Base-by-base conservation (phyloP, 2,113 vertebrate genomes). In the Melanocharis versteri region DNA sequence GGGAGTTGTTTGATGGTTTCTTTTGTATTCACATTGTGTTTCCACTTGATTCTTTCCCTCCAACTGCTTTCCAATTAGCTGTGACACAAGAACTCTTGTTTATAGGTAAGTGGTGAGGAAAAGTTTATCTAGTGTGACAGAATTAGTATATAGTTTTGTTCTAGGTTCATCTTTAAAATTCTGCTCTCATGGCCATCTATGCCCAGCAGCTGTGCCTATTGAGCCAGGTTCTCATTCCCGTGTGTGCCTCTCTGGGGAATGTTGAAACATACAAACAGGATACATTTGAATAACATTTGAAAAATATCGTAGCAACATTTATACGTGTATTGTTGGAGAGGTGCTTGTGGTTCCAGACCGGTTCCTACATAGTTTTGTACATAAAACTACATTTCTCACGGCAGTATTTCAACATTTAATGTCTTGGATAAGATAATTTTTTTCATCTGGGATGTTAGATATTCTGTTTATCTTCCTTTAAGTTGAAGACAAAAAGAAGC, bases 131-230 rank as follows among this genome's bases (percentile, higher is more conserved):
- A 89, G 69, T 71, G 45, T 89, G 95, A 90, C 89, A 97, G 94
- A 97, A 97, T 96, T 62, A 93, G 95, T 90, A 72, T 95, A 90
- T 60, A 78, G 72, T 93, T 95, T 81, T 90, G 75, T 83, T 96
- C 91, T 93, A 78, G 72, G 88, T 94, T 96, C 24, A 75, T 95
- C 92, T 97, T 95, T 78, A 94, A 96, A 95, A 95, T 96, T 96
- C 80, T 92, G 51, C 50, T 96, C 60, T 93, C 69, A 45, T 94
- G 95, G 58, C 80, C 94, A 50, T 48, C 83, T 94, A 62, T 82
- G 92, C 82, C 73, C 94, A 94, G 83, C 86, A 97, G 94, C 86
- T 94, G 70, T 97, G 87, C 80, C 81, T 89, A 42, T 42, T 28
- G 69, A 94, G 56, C 48, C 47, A 96, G 91, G 72, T 93, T 83